phyloP scores from a whole-genome alignment of 2,113 vertebrate genomes.

The Callopanchax toddi region DNA sequence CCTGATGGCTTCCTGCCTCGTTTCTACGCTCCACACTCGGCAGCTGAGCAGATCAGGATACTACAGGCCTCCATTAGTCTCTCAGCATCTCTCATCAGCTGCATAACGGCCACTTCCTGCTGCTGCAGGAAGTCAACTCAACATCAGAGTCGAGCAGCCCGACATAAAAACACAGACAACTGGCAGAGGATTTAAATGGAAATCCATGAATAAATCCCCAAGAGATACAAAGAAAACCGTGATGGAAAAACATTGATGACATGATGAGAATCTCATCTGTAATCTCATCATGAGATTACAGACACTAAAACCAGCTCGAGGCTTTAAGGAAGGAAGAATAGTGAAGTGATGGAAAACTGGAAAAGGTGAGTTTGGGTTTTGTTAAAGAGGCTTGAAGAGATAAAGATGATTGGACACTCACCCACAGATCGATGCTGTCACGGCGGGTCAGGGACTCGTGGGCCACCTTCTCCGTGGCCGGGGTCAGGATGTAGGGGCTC shows the following conservation, averaged over 20 bases:
- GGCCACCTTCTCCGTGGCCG: constrained; percentile 75
- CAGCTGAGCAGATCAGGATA: constrained; percentile 24
- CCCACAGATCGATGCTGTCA: constrained; percentile 85
- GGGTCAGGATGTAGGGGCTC: constrained; percentile 74
- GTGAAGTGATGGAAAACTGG: constrained; percentile 36
- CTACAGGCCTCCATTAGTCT: constrained; percentile 21
- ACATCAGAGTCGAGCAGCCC: background rate
- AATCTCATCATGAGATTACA: no score
- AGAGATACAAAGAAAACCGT: background rate
- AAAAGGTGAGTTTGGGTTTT: constrained; percentile 18
- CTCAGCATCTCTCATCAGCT: constrained; percentile 27
- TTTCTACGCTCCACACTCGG: constrained; percentile 22
- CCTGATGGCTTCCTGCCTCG: constrained; percentile 25
- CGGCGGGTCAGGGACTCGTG: constrained; percentile 70
- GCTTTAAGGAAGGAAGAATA: constrained; percentile 32
- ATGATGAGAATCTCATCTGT: no score
- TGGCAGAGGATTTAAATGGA: background rate
- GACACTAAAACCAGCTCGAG: background rate
- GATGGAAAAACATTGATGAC: constrained; percentile 36
- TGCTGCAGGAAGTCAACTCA: constrained; percentile 47
- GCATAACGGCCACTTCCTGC: constrained; percentile 54
- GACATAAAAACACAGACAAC: background rate
- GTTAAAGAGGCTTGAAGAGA: background rate
- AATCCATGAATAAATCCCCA: constrained; percentile 41
- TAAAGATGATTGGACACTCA: constrained; percentile 67